Conservation (phyloP, 2,888 invertebrate species). For the Sphaeridia pumilis region DNA sequence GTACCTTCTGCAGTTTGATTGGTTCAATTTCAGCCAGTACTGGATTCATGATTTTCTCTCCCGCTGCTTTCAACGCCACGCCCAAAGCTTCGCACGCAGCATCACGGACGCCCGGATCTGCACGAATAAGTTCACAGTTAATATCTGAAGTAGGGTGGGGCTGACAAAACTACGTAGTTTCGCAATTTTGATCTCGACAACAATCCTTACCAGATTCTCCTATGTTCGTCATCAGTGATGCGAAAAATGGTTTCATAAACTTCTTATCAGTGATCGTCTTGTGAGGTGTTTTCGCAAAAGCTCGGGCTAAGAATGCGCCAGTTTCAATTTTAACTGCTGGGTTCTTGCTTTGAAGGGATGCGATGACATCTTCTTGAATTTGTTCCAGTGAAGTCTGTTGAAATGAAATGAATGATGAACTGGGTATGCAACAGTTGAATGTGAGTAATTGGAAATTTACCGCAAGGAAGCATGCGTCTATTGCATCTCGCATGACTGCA, state of each 20-base stretch:
- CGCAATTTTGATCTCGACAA: background rate
- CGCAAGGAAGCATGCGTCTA: conserved; percentile 72
- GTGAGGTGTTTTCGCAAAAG: conserved; percentile 62
- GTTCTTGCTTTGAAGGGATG: conserved; percentile 81
- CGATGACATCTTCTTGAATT: conserved; percentile 72
- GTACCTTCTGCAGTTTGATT: conserved; percentile 74
- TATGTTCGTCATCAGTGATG: conserved; percentile 62
- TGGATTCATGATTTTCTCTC: conserved; percentile 76
- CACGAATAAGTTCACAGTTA: background rate
- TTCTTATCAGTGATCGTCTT: conserved; percentile 71
- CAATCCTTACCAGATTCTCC: conserved; percentile 54
- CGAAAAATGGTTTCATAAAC: conserved; percentile 67
- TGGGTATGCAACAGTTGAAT: background rate
- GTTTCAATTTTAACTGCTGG: conserved; percentile 81
- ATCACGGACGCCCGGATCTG: conserved; percentile 81
- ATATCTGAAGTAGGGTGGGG: background rate
- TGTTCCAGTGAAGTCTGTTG: conserved; percentile 65
- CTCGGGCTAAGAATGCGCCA: conserved; percentile 68
- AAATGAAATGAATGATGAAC: background rate
- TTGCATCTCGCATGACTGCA: conserved; percentile 69
- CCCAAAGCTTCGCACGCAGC: conserved; percentile 87
- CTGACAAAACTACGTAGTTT: background rate
- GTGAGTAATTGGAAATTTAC: conserved; percentile 45
- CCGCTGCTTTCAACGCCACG: conserved; percentile 82
- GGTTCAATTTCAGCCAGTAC: conserved; percentile 80